Base-by-base conservation (phyloP, 2,113 vertebrate species). In the Helogale parvula region DNA sequence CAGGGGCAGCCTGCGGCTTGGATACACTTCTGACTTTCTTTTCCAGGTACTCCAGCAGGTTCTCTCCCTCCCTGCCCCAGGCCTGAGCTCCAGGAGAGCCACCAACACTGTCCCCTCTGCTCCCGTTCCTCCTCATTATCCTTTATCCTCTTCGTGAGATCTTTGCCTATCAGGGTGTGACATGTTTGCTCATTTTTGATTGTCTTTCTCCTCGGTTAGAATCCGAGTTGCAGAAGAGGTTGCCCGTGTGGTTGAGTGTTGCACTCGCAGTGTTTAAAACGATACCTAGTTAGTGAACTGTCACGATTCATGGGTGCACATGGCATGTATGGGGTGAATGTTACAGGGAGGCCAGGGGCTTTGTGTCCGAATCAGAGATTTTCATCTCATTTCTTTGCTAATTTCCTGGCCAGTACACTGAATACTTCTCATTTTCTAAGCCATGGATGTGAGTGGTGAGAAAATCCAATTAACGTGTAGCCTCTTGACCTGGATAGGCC, bases 111-210 rank as follows among this genome's bases (percentile, higher is more conserved):
- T 3, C 4, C 52, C 13, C 60, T 2, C n/a, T 7, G 8, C 35
- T 8, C 7, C 57, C 9, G 0, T 17, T 17, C 54, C n/a, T 21
- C 54, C 23, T 41, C 5, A 0, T 3, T 5, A 8, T 15, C 66
- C 41, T 54, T 2, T 29, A 0, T 19, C 35, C 13, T 77, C 57
- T 41, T 82, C 47, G 6, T 2, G 5, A 12, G 4, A 8, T 25
- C 72, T 74, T 79, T 86, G 1, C 50, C 83, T 72, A 2, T 17
- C 5, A 16, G 54, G 52, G 19, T 29, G 5, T n/a, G 45, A 29
- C 23, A 5, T 3, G 1, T 72, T 33, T 50, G n/a, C n/a, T 31
- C n/a, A 50, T 57, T 57, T 50, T 63, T 1, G 45, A 10, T 12
- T 29, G 0, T 66, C 68, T 88, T 90, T 38, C 50, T 93, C 50